Percentiles rank a stretch among this genome's conserved stretches.
phyloP scores from a whole-genome alignment of 92 coral and sea anemone species.

The Epizoanthus rinbou region DNA sequence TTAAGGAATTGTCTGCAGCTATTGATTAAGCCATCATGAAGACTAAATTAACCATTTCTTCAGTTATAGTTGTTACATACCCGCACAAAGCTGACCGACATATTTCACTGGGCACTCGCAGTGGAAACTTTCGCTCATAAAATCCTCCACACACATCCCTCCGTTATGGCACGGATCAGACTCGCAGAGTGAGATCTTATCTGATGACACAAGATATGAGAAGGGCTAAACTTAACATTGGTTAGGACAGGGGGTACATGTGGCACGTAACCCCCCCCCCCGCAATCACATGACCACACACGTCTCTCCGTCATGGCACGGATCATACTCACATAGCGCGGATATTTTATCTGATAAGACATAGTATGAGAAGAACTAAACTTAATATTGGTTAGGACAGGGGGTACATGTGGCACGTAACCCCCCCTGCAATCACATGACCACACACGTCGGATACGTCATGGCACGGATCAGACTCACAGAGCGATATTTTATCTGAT shows the following conservation, averaged over 20 bases:
- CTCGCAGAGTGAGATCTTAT: conserved; percentile 75
- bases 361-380: too few relatives aligned
- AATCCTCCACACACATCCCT: conserved; percentile 78
- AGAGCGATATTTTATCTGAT: conserved; percentile 73
- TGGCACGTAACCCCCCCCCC: too few relatives aligned
- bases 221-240: too few relatives aligned
- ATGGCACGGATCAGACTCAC: conserved; percentile 83
- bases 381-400: too few relatives aligned
- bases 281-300: conserved; percentile 52
- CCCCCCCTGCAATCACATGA: too few relatives aligned
- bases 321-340: conserved; percentile 77
- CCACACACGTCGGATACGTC: conserved; percentile 85
- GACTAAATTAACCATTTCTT: too few relatives aligned
- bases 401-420: too few relatives aligned
- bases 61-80: conserved; percentile 41
- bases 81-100: conserved; percentile 81
- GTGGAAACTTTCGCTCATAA: conserved; percentile 60
- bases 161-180: conserved; percentile 87
- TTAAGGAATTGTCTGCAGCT: too few relatives aligned
- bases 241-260: too few relatives aligned
- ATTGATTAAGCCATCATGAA: too few relatives aligned
- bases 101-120: conserved; percentile 76
- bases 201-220: conserved; percentile 39
- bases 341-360: conserved; percentile 60
- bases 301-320: conserved; percentile 86